Conservation (phyloP, 2,797 vertebrate genomes). For the Rallus crepitans region DNA sequence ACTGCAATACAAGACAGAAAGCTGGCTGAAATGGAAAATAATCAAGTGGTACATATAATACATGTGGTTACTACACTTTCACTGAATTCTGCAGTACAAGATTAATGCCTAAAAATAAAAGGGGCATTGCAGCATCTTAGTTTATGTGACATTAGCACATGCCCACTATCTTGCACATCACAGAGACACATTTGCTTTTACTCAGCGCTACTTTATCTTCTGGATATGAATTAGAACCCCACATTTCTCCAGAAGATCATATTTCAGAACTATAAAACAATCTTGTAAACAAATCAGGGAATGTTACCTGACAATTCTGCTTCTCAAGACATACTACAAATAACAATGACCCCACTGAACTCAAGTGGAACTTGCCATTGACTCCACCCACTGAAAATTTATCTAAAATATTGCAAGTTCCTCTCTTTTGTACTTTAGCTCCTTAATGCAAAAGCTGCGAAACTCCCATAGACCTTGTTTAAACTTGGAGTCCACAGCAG, state of each 20-base stretch:
- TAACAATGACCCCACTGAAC: background rate
- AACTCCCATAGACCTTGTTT: background rate
- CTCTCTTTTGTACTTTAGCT: background rate
- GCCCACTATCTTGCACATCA: background rate
- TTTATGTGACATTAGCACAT: background rate
- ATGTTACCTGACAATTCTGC: background rate
- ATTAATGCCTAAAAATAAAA: background rate
- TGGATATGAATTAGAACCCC: background rate
- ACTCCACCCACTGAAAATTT: background rate
- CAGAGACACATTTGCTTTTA: background rate
- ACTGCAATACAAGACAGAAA: background rate
- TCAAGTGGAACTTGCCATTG: background rate
- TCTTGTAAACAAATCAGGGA: background rate
- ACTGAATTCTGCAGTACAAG: background rate
- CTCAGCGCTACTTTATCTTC: background rate
- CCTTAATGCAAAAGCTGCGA: background rate
- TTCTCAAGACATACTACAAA: background rate
- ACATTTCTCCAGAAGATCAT: background rate
- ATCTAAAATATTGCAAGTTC: background rate
- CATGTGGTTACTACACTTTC: background rate
- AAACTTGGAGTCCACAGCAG: background rate
- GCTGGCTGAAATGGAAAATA: background rate
- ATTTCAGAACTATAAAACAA: background rate
- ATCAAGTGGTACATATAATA: background rate
- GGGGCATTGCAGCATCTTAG: background rate